These are phyloP conservation scores for Argyresthia goedartella DNA, from an alignment of 2,888 invertebrate genomes.

Conservation along the genomic window DNA sequence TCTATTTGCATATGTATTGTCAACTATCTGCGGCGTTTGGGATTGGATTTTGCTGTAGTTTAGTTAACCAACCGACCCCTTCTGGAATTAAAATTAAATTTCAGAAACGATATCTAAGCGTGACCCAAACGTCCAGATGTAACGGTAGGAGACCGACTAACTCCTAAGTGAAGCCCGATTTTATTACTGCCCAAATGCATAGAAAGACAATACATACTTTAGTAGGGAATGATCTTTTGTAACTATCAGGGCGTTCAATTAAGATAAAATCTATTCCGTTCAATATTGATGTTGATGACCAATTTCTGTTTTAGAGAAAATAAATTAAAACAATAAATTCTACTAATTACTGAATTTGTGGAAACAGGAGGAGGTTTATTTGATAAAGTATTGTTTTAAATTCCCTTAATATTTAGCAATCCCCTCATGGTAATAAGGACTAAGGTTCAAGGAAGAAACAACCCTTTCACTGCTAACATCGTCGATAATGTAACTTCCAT, in stretches of 20 bases:
- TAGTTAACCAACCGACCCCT: too few relatives aligned
- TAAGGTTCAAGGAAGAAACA: background rate
- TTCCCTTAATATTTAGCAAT: slow-evolving; percentile 20
- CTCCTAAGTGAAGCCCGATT: too few relatives aligned
- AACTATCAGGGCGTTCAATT: slow-evolving; percentile 57
- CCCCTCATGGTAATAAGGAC: slow-evolving; percentile 51
- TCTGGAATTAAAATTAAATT: too few relatives aligned
- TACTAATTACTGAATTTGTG: slow-evolving; percentile 32
- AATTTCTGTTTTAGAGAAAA: slow-evolving; percentile 15
- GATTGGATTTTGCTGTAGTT: too few relatives aligned
- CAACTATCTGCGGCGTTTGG: slow-evolving; percentile 17
- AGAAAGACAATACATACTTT: slow-evolving; percentile 17
- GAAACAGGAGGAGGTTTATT: slow-evolving; percentile 67
- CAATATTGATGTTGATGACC: background rate
- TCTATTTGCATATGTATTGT: slow-evolving; percentile 47
- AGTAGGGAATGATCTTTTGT: background rate
- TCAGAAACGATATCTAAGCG: too few relatives aligned
- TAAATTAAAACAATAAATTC: slow-evolving; percentile 28
- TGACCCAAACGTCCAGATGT: too few relatives aligned
- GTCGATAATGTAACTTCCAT: slow-evolving; percentile 47
- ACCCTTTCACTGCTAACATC: background rate
- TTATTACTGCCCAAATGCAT: too few relatives aligned
- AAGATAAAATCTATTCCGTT: slow-evolving; percentile 21
- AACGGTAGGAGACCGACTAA: too few relatives aligned
- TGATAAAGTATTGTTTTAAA: slow-evolving; percentile 12